Evolutionary conservation across 1,140 invertebrate genomes (phyloP), one percentile per base, ranked within the genome.

Genomic region (Pachyrhynchus sulphureomaculatus): DNA sequence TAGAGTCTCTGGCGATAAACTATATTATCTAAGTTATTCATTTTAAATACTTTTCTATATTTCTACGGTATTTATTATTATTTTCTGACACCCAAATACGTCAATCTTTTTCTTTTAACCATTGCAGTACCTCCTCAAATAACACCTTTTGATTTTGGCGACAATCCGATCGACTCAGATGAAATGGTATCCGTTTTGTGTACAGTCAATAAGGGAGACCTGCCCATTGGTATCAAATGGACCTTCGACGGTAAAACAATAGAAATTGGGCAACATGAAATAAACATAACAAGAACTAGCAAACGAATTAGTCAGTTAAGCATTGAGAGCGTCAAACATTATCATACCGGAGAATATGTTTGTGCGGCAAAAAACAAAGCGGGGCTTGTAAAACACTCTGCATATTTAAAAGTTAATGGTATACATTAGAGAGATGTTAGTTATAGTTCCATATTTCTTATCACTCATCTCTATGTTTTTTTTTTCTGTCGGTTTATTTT

Each of bases 1-100:
- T 92, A 61, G 87, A 90, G 64, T 85, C 87, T n/a, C 86, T 89
- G 2, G 84, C 83, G 69, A n/a, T n/a, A n/a, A n/a, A 4, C 24
- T 26, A 8, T 26, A 26, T 26, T 26, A 26, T 3, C 3, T 4
- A 26, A 26, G 24, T 26, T 47, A 55, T 55, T 42, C 4, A 36
- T 13, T 55, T 44, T 32, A 21, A 21, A 10, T 37, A 26, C n/a
- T n/a, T n/a, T n/a, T n/a, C n/a, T 18, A 54, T 4, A 15, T 37
- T 37, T 32, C 10, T 8, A 17, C 4, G 20, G 36, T 20, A 36
- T 4, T 10, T 6, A 26, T 8, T 26, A 26, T 26, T 26, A 4
- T 26, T 26, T 26, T 26, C 24, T 26, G 3, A 4, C 24, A 4
- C 24, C 24, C 4, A 15, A 13, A n/a, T 47, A 6, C 5, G 6